A percentile compares a stretch with the other conserved stretches of the same genome.
Evolutionary conservation across 2,888 invertebrate species (phyloP).

Genomic region (Vanessa cardui): DNA sequence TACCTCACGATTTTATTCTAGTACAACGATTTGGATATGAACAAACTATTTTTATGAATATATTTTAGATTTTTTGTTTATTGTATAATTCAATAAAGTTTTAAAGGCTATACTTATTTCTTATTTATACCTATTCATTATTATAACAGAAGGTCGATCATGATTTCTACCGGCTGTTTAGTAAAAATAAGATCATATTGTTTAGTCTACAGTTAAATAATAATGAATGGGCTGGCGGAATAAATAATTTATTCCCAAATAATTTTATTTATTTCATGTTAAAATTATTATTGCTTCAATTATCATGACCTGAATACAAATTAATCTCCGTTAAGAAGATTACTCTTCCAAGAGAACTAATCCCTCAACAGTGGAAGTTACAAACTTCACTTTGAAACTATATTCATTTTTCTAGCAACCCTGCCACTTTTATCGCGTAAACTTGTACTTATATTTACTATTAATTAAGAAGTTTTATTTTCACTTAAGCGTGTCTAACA

Average conservation of each 20-base stretch:
- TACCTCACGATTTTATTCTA: too few relatives aligned
- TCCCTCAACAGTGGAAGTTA: constrained; percentile 9
- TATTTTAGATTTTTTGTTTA: too few relatives aligned
- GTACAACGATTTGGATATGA: too few relatives aligned
- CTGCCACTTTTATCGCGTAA: constrained; percentile 18
- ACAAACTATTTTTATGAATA: too few relatives aligned
- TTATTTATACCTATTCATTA: too few relatives aligned
- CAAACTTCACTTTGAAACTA: constrained; percentile 12
- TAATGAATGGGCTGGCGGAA: background rate
- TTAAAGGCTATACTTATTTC: too few relatives aligned
- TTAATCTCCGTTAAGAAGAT: constrained; percentile 10
- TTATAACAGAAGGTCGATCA: too few relatives aligned
- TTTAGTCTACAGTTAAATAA: too few relatives aligned
- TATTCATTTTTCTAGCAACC: constrained; percentile 15
- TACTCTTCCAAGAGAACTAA: constrained; percentile 13
- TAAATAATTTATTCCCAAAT: background rate
- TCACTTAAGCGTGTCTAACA: background rate
- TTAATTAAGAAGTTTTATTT: constrained; percentile 19
- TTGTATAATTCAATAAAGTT: too few relatives aligned
- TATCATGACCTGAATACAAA: constrained; percentile 12
- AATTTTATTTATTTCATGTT: constrained; percentile 4
- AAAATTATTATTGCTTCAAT: background rate
- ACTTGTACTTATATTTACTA: constrained; percentile 16
- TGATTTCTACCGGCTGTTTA: too few relatives aligned
- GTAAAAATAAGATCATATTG: too few relatives aligned